Base-by-base conservation (phyloP, 2,888 invertebrate genomes). In the Cryptus armator region DNA sequence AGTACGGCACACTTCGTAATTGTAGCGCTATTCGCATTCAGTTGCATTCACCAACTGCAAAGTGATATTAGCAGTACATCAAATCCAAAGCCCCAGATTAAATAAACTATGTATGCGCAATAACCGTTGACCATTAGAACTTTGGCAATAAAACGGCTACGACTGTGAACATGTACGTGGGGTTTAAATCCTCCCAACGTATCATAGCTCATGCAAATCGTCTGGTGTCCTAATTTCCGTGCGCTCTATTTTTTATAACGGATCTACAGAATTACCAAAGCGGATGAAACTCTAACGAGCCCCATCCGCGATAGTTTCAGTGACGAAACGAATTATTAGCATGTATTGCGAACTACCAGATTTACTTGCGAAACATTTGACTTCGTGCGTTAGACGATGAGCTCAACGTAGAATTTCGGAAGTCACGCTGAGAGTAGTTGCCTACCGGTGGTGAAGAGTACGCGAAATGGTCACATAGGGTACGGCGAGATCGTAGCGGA, bases 61-160 rank as follows among this genome's bases (percentile, higher is more conserved):
- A 85, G 78, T 78, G 74, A 82, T 85, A 76, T 82, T 79, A 76
- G 75, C 66, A 64, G 48, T 71, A 76, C 75, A 59, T 82, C 16
- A 76, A 71, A 14, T 37, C 59, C 29, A 51, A 78, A 75, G 43
- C 24, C 24, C 43, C 70, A 29, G 75, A 81, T 76, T 59, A 75
- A 75, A 82, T 59, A 59, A 74, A 74, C 19, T 74, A 68, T 48
- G 19, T 43, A 19, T 51, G 51, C 16, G 46, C 29, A 66, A 71
- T 79, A 76, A 76, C 29, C 66, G 37, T 59, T 76, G 66, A 67
- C 67, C 59, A 76, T 82, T 82, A 64, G 53, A 80, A 82, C 67
- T 82, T 82, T 71, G 71, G 66, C 82, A 71, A 79, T 85, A 76
- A 70, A 82, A 64, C 71, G 70, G 53, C 44, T 48, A 19, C 53